These are phyloP conservation scores for Archips xylosteana DNA, from an alignment of 2,888 invertebrate species.

Conservation along the genomic window DNA sequence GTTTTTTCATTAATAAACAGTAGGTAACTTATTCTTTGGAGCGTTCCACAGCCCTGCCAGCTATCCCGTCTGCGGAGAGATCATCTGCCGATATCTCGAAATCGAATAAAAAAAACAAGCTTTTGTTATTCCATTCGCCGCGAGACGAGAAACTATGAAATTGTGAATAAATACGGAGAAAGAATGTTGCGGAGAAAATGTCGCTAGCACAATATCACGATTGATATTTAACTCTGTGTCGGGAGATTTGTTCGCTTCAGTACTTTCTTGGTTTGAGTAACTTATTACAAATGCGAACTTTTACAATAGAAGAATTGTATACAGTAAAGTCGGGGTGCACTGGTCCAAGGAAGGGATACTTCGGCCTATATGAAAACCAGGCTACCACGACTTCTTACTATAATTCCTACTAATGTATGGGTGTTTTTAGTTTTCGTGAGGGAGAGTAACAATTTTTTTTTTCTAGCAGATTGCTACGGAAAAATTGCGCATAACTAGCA, in stretches of 20 bases:
- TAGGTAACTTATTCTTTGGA: background rate
- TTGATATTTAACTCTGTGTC: slow-evolving; percentile 28
- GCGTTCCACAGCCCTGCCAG: slow-evolving; percentile 22
- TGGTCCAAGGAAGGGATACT: too few relatives aligned
- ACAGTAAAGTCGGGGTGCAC: too few relatives aligned
- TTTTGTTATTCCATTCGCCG: slow-evolving; percentile 38
- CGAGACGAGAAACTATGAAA: slow-evolving; percentile 37
- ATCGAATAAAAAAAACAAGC: slow-evolving; percentile 30
- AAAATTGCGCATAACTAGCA: too few relatives aligned
- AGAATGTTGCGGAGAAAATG: slow-evolving; percentile 27
- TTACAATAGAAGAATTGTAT: background rate
- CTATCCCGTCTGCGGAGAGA: slow-evolving; percentile 32
- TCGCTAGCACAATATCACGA: slow-evolving; percentile 18
- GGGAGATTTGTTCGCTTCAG: background rate
- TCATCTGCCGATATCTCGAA: slow-evolving; percentile 38
- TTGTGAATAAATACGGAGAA: slow-evolving; percentile 37
- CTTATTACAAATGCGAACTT: background rate
- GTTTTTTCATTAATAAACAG: too few relatives aligned
- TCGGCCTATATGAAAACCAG: too few relatives aligned
- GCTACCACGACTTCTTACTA: too few relatives aligned
- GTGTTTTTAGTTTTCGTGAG: too few relatives aligned
- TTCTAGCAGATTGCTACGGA: too few relatives aligned
- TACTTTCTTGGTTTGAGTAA: slow-evolving; percentile 6
- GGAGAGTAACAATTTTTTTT: too few relatives aligned
- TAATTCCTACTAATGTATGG: too few relatives aligned